Evolutionary conservation across 2,113 vertebrate genomes (phyloP).

Genomic region (Onychostoma macrolepis): DNA sequence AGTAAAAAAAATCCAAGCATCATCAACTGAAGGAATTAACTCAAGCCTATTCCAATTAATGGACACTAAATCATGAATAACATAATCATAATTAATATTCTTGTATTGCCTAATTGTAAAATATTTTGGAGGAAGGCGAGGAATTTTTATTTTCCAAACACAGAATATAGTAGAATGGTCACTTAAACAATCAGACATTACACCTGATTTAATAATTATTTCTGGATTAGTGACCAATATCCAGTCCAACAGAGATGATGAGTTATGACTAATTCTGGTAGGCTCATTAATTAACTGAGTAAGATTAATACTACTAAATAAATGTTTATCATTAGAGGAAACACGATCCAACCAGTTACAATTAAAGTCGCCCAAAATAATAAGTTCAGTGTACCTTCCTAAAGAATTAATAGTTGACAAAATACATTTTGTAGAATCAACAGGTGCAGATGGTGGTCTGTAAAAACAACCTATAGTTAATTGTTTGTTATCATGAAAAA

Average conservation of each 20-base stretch:
- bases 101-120: background rate
- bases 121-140: background rate
- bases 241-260: background rate
- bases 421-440: background rate
- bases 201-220: background rate
- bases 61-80: background rate
- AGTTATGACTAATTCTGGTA: background rate
- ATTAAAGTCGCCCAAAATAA: background rate
- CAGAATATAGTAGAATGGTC: background rate
- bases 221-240: background rate
- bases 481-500: background rate
- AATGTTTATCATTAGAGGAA: background rate
- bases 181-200: background rate
- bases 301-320: background rate
- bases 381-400: background rate
- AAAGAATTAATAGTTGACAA: background rate
- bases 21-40: background rate
- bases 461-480: background rate
- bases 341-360: background rate
- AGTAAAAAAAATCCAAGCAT: too few relatives aligned
- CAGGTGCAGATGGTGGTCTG: background rate
- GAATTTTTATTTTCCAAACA: background rate
- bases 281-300: background rate
- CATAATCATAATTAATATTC: background rate
- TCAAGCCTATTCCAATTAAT: background rate